phyloP scores from a whole-genome alignment of 2,888 invertebrate genomes.

The Cataglyphis livida region DNA sequence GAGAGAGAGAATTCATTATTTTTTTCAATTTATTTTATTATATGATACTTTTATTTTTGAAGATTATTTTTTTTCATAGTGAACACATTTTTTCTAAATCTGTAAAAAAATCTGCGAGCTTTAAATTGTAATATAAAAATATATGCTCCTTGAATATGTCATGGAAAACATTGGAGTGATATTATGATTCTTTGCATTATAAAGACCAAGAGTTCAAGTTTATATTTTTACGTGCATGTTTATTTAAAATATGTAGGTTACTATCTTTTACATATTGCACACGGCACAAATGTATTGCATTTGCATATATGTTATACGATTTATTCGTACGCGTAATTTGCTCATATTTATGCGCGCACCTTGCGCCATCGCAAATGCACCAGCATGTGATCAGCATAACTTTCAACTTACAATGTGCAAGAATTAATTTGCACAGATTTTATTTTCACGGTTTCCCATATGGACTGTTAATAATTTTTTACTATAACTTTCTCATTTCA shows the following conservation, averaged over 20 bases:
- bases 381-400: slow-evolving; percentile 31
- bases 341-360: slow-evolving; percentile 32
- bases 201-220: slow-evolving; percentile 28
- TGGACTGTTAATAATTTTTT: slow-evolving; percentile 5
- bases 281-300: slow-evolving; percentile 16
- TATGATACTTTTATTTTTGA: not conserved
- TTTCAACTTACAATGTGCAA: slow-evolving; percentile 26
- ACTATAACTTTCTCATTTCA: slow-evolving; percentile 7
- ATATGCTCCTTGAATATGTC: not conserved
- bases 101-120: not conserved
- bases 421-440: slow-evolving; percentile 29
- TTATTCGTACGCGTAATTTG: slow-evolving; percentile 39
- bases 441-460: not conserved
- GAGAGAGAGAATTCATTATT: not conserved
- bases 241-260: slow-evolving; percentile 22
- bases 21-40: not conserved
- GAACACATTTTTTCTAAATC: not conserved
- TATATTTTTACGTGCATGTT: slow-evolving; percentile 8
- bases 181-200: slow-evolving; percentile 6
- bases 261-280: slow-evolving; percentile 29
- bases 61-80: not conserved
- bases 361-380: slow-evolving; percentile 22
- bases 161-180: slow-evolving; percentile 8
- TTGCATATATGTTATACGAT: slow-evolving; percentile 26
- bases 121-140: slow-evolving; percentile 13